Evolutionary conservation across 2,888 invertebrate genomes (phyloP).

Genomic region (Nesidiocoris tenuis): DNA sequence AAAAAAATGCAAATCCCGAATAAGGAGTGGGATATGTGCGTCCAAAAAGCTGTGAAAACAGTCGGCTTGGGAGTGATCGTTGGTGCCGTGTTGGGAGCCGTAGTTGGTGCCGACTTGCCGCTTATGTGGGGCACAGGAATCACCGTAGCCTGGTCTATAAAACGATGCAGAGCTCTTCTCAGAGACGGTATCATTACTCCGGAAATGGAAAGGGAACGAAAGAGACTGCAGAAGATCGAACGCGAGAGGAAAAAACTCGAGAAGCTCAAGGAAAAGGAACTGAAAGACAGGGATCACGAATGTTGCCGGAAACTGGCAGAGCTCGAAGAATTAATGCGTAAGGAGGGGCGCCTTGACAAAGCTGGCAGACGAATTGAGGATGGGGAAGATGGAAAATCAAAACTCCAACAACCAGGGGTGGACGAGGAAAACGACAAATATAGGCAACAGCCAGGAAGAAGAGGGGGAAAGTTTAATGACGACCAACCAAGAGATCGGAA

Average conservation of each 20-base stretch:
- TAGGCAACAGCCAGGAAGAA: neutral
- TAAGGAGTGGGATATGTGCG: slow-evolving; percentile 30
- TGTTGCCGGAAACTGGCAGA: slow-evolving; percentile 20
- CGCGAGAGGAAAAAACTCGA: neutral
- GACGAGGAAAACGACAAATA: neutral
- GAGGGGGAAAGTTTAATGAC: too few species aligned
- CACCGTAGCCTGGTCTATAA: slow-evolving; percentile 9
- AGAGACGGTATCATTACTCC: slow-evolving; percentile 29
- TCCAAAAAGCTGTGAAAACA: neutral
- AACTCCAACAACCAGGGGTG: neutral
- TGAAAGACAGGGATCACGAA: neutral
- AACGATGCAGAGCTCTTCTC: slow-evolving; percentile 19
- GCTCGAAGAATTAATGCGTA: slow-evolving; percentile 6
- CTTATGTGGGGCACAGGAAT: slow-evolving; percentile 14
- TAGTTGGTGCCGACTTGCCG: slow-evolving; percentile 10
- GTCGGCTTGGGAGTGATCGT: neutral
- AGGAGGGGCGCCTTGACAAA: neutral
- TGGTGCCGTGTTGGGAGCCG: neutral
- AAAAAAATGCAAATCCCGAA: too few species aligned
- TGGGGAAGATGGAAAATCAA: neutral
- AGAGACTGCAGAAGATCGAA: neutral
- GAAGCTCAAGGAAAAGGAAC: neutral
- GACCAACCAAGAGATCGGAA: too few species aligned
- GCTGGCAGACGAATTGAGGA: neutral
- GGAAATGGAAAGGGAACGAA: neutral